Evolutionary conservation across 2,888 invertebrate species (phyloP), one percentile per base, ranked within the genome.

Genomic region (Drosophila acutilabella): DNA sequence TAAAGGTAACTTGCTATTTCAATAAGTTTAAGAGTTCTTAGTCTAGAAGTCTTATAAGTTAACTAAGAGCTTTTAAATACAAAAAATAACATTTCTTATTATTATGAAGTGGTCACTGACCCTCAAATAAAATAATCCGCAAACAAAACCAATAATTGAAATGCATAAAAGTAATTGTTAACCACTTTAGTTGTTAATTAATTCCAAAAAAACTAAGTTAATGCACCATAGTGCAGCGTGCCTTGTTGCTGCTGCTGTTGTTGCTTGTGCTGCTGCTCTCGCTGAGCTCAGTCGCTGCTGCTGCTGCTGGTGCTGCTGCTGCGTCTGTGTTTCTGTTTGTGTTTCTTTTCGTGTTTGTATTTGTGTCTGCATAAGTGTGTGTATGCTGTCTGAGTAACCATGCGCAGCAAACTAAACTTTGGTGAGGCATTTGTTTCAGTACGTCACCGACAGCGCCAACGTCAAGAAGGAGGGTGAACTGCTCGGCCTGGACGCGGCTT

Each of bases 401-500:
- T 79, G 57, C 73, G 87, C 69, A 64, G 52, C 89, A 78, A 85
- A 80, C 84, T 73, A 87, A 87, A 84, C 74, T 78, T 74, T 71
- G 66, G 74, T 70, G 71, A 65, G 74, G 67, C 78, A 79, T 74
- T 77, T 74, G 79, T 75, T 75, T 85, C 89, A 85, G 85, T 89
- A 83, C 87, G 87, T 79, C 87, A 87, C 81, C 86, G 77, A 79
- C 87, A 79, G 81, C 71, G 88, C 75, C 77, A 88, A 76, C 88
- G 88, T 81, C 80, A 82, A 83, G 83, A 83, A 83, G 83, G 83
- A 83, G 83, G 89, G 89, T 88, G 81, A 88, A 73, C 69, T 74
- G 66, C 80, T 74, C 62, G 64, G 71, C 51, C 50, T 68, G 76
- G 74, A 68, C 64, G 75, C 68, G 61, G 78, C 75, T 75, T 75